Base-by-base conservation (phyloP, 1,140 invertebrate species). In the Meteorus sp. region DNA sequence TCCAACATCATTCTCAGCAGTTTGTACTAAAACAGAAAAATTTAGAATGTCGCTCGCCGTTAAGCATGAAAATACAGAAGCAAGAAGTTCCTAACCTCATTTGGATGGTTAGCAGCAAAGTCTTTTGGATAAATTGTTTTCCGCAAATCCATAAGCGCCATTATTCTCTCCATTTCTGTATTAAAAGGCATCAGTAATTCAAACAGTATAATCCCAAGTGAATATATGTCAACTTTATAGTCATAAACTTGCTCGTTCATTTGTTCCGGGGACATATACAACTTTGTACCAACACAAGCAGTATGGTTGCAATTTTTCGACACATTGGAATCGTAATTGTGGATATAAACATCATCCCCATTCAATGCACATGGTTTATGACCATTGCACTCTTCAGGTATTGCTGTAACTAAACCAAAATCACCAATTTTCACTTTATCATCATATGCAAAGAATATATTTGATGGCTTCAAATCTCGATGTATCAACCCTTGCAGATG, bases 251-350 rank as follows among this genome's bases (percentile, higher is more conserved):
- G 82, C 1, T 90, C 88, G 8, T 82, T 78, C 9, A 89, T 80
- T 81, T 98, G 96, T 78, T 99, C 97, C 19, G 95, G 96, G 56
- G 95, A 97, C 95, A 98, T 98, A 74, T 99, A 99, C 0, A 98
- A 79, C 33, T 91, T 87, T 0, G 97, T 99, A 13, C 96, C 94
- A 51, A 92, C 89, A 63, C 84, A 79, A 35, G 85, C 84, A 0
- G 90, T 92, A 64, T 89, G 88, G 27, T 78, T 45, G 17, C 54
- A 64, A 53, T 68, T 61, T 44, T 61, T 56, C 11, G 27, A 47
- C 54, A 37, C 54, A 20, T 67, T 62, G 25, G 59, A 65, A 27
- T 74, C 65, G 55, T 67, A 60, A 39, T 63, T 54, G 9, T 66
- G 61, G 41, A 67, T 70, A 50, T 76, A 61, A 44, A 74, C 67